Percentiles rank a stretch among this genome's conserved stretches.
Evolutionary conservation across 1,140 invertebrate genomes (phyloP).

Genomic region (Thereuonema tuberculata): DNA sequence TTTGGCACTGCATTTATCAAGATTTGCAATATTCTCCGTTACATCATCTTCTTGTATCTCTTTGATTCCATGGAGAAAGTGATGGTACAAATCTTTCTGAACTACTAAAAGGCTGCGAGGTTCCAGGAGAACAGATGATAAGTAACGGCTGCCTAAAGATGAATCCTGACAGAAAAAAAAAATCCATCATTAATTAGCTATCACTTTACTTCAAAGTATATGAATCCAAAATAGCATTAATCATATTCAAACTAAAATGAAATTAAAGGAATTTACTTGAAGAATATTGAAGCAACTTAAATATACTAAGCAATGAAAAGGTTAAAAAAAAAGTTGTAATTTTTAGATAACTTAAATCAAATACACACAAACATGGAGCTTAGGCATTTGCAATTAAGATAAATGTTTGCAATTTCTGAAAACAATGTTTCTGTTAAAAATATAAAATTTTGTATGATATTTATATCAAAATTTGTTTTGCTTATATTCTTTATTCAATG

Average conservation of each 20-base stretch:
- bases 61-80: constrained; percentile 79
- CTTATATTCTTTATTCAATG: too few relatives aligned
- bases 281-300: too few relatives aligned
- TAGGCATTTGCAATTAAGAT: too few relatives aligned
- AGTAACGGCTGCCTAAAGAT: constrained; percentile 27
- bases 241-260: neutral
- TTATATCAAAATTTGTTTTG: too few relatives aligned
- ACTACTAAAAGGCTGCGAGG: constrained; percentile 76
- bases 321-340: too few relatives aligned
- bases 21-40: constrained; percentile 49
- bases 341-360: too few relatives aligned
- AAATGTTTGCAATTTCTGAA: too few relatives aligned
- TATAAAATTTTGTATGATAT: too few relatives aligned
- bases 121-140: constrained; percentile 58
- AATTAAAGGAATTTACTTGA: neutral
- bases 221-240: constrained; percentile 2
- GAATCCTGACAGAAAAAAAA: constrained; percentile 4
- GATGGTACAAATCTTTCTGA: constrained; percentile 63
- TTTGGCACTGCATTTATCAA: constrained; percentile 40
- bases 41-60: constrained; percentile 57
- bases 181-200: constrained; percentile 2
- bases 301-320: too few relatives aligned
- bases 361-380: too few relatives aligned
- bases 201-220: constrained; percentile 6
- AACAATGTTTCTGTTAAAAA: too few relatives aligned